Conservation (phyloP, 2,888 invertebrate species). For the Frankliniella fusca region DNA sequence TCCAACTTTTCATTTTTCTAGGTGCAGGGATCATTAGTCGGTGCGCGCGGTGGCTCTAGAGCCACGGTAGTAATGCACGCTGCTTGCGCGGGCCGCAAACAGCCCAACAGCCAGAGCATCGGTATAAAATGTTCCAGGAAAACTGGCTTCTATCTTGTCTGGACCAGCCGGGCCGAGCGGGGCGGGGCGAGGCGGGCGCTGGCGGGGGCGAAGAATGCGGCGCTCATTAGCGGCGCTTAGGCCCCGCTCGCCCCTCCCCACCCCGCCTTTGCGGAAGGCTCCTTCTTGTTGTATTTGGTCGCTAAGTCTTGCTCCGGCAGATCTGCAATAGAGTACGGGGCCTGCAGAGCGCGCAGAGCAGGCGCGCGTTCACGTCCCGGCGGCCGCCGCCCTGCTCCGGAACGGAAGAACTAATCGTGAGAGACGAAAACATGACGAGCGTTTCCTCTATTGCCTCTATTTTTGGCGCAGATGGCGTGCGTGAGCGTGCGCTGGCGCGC, state of each 20-base stretch:
- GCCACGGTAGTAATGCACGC: no score
- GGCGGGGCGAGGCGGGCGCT: neutral
- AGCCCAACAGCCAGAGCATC: neutral
- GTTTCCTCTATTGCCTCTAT: neutral
- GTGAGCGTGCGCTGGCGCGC: neutral
- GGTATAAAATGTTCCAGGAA: neutral
- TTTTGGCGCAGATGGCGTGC: neutral
- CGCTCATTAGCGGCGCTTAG: neutral
- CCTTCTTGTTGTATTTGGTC: neutral
- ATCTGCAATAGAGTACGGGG: neutral
- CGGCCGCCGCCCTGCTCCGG: no score
- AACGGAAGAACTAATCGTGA: no score
- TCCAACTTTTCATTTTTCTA: no score
- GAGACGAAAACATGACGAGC: no score
- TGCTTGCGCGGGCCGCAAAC: no score
- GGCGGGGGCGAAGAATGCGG: neutral
- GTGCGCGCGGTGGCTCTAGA: no score
- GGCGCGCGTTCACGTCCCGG: no score
- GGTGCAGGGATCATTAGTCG: no score
- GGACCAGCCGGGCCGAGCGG: neutral
- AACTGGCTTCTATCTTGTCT: neutral
- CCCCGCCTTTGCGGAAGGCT: neutral
- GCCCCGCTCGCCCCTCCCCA: neutral
- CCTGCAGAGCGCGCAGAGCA: no score
- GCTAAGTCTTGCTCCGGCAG: neutral